Evolutionary conservation across 2,888 invertebrate genomes (phyloP).

Genomic region (Cantharis nigra): DNA sequence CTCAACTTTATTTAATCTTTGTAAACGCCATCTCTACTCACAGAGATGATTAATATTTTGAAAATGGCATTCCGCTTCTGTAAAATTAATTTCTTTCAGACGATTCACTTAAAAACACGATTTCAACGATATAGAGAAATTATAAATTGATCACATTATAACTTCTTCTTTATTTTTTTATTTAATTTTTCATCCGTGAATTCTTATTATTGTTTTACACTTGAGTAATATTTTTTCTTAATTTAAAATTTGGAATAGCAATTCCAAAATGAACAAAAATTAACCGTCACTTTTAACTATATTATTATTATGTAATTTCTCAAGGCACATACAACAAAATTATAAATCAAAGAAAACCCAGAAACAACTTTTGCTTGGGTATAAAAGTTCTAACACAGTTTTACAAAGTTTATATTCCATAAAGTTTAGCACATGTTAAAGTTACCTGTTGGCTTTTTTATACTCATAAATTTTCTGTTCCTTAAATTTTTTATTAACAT

Average conservation of each 20-base stretch:
- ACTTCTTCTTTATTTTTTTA: too few relatives aligned
- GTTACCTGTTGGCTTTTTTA: neutral
- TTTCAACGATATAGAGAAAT: neutral
- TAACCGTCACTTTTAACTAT: neutral
- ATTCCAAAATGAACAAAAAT: neutral
- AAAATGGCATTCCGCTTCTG: neutral
- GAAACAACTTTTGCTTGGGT: neutral
- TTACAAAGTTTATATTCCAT: neutral
- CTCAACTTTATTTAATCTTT: neutral
- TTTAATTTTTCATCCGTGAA: too few relatives aligned
- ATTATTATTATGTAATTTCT: neutral
- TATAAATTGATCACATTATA: neutral
- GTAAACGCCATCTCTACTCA: neutral
- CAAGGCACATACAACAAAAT: neutral
- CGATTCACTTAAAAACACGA: neutral
- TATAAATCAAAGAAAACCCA: neutral
- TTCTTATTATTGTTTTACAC: too few relatives aligned
- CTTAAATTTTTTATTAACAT: neutral
- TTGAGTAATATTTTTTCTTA: too few relatives aligned
- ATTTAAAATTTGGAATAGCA: too few relatives aligned
- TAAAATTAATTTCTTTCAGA: neutral
- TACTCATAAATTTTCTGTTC: neutral
- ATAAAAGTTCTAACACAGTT: neutral
- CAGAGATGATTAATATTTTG: neutral
- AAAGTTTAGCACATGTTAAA: neutral